Conservation (phyloP, 1,140 invertebrate species). For the Drosophila ogumai region DNA sequence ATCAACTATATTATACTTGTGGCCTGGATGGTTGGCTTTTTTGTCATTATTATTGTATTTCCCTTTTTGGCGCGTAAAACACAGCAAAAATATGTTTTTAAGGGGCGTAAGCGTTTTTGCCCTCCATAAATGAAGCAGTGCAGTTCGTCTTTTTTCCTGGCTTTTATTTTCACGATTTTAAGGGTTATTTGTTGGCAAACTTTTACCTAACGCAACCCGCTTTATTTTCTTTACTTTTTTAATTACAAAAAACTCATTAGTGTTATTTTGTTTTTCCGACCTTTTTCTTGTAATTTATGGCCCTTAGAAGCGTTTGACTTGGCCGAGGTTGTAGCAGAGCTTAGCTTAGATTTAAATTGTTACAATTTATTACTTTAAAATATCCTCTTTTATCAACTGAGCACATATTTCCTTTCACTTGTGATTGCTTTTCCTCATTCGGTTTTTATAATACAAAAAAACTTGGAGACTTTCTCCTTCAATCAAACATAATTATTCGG, state of each 20-base stretch:
- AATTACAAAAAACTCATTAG: slow-evolving; percentile 72
- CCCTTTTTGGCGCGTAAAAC: slow-evolving; percentile 58
- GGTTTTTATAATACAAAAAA: background rate
- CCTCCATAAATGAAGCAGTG: slow-evolving; percentile 57
- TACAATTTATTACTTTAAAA: background rate
- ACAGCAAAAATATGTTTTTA: slow-evolving; percentile 27
- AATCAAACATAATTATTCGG: slow-evolving; percentile 23
- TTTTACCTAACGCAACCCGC: slow-evolving; percentile 39
- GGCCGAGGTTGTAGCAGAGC: background rate
- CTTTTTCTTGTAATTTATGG: slow-evolving; percentile 62
- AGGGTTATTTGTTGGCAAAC: slow-evolving; percentile 38
- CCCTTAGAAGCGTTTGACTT: slow-evolving; percentile 6
- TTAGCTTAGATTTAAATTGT: background rate
- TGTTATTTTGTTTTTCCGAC: slow-evolving; percentile 39
- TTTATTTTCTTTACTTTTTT: slow-evolving; percentile 34
- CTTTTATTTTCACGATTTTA: slow-evolving; percentile 10
- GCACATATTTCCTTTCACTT: background rate
- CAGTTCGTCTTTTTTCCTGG: slow-evolving; percentile 48
- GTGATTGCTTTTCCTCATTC: background rate
- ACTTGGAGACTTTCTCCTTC: slow-evolving; percentile 23
- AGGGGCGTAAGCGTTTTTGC: slow-evolving; percentile 49
- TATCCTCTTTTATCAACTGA: background rate
- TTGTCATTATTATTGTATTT: slow-evolving; percentile 29
- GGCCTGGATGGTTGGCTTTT: slow-evolving; percentile 17
- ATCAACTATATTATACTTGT: slow-evolving; percentile 25